Evolutionary conservation across 2,113 vertebrate genomes (phyloP).

Genomic region (Engraulis encrasicolus): DNA sequence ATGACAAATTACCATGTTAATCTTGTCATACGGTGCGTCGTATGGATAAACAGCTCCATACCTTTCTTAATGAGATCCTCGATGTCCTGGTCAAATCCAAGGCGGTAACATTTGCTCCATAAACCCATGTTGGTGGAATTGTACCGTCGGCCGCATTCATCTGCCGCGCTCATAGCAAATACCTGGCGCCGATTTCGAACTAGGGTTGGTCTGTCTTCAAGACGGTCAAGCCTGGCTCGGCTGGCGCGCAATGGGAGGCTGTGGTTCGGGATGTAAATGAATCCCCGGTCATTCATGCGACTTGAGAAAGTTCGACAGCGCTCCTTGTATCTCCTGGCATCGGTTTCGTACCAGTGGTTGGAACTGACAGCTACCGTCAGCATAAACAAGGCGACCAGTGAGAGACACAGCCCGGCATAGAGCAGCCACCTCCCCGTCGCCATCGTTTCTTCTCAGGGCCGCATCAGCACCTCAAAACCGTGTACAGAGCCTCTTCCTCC

Average conservation of each 20-base stretch:
- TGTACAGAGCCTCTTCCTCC: constrained; percentile 13
- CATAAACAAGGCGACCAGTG: constrained; percentile 87
- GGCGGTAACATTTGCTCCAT: constrained; percentile 86
- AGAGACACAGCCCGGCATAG: constrained; percentile 85
- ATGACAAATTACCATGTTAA: constrained; percentile 4
- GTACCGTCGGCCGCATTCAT: constrained; percentile 86
- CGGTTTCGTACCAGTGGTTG: constrained; percentile 90
- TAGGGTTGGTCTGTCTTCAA: constrained; percentile 76
- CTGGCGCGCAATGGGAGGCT: constrained; percentile 86
- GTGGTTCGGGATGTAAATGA: constrained; percentile 90
- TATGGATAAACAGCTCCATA: constrained; percentile 42
- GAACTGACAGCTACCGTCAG: constrained; percentile 88
- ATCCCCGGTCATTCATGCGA: constrained; percentile 85
- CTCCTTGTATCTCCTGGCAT: constrained; percentile 86
- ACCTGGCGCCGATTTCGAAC: constrained; percentile 83
- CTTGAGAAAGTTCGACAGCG: constrained; percentile 85
- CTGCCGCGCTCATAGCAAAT: constrained; percentile 82
- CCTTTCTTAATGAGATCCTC: constrained; percentile 86
- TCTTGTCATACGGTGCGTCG: background rate
- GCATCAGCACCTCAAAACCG: constrained; percentile 69
- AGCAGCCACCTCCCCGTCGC: constrained; percentile 88
- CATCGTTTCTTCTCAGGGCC: constrained; percentile 66
- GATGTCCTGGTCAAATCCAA: constrained; percentile 84
- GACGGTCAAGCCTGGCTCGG: constrained; percentile 81
- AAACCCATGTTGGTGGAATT: constrained; percentile 89